A percentile compares a stretch with the other conserved stretches of the same genome.
Evolutionary conservation across 2,113 vertebrate genomes (phyloP).

Genomic region (Sula dactylatra): DNA sequence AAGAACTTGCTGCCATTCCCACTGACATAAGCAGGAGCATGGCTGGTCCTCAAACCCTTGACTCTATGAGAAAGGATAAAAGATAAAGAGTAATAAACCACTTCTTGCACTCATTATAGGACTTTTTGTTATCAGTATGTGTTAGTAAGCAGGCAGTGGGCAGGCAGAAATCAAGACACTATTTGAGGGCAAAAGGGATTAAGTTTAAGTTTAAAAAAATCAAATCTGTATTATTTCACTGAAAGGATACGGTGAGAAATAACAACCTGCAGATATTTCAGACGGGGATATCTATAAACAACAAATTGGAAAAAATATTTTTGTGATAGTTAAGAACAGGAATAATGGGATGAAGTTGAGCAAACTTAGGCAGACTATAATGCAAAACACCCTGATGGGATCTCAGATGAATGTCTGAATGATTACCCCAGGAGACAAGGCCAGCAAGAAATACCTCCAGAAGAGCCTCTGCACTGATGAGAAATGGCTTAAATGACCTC

Average conservation of each 20-base stretch:
- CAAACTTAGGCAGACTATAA: not conserved
- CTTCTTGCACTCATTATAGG: not conserved
- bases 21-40: not conserved
- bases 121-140: not conserved
- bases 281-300: not conserved
- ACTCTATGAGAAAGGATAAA: not conserved
- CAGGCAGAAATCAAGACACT: not conserved
- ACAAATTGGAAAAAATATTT: not conserved
- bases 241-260: not conserved
- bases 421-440: not conserved
- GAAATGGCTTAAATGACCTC: not conserved
- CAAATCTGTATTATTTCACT: not conserved
- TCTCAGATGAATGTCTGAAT: not conserved
- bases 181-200: not conserved
- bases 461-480: not conserved
- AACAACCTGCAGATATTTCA: not conserved
- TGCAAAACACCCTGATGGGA: not conserved
- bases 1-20: not conserved
- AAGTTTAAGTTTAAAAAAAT: not conserved
- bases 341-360: not conserved
- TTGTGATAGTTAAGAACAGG: not conserved
- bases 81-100: not conserved
- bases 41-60: not conserved
- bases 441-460: not conserved
- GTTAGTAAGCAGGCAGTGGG: not conserved